Percentiles rank a stretch among this genome's conserved stretches.
Evolutionary conservation across 2,888 invertebrate genomes (phyloP).

Genomic region (Tenthredo distinguenda): DNA sequence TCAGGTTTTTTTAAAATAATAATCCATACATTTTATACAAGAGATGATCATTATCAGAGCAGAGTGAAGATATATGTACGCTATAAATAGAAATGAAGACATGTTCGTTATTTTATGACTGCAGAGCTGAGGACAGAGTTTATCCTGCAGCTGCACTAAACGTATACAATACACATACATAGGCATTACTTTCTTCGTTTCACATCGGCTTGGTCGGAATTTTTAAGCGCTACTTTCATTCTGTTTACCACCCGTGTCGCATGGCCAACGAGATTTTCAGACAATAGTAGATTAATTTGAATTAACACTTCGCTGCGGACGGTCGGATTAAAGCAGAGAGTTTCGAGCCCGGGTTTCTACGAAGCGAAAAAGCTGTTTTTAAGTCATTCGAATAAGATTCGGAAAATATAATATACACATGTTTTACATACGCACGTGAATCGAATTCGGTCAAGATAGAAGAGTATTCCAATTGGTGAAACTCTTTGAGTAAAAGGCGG

Average conservation of each 20-base stretch:
- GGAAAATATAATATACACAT: background rate
- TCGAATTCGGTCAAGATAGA: background rate
- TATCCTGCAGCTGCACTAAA: background rate
- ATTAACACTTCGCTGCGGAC: background rate
- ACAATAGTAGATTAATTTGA: background rate
- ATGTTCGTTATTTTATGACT: background rate
- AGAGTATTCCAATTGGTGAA: background rate
- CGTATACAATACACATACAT: background rate
- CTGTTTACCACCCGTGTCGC: slow-evolving; percentile 63
- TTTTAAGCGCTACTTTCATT: slow-evolving; percentile 70
- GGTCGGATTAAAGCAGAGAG: background rate
- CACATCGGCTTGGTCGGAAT: slow-evolving; percentile 53
- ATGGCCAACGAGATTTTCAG: slow-evolving; percentile 58
- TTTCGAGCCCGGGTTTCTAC: background rate
- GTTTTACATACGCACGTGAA: background rate
- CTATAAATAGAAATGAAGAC: background rate
- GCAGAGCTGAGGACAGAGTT: background rate
- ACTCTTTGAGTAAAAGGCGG: background rate
- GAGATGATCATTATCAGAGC: background rate
- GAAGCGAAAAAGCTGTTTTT: background rate
- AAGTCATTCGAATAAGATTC: background rate
- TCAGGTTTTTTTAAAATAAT: background rate
- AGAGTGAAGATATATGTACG: background rate
- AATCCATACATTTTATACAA: background rate
- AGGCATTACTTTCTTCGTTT: slow-evolving; percentile 31